phyloP scores from a whole-genome alignment of 35 echinoderm and acorn worm genomes.

The Diadema setosum region DNA sequence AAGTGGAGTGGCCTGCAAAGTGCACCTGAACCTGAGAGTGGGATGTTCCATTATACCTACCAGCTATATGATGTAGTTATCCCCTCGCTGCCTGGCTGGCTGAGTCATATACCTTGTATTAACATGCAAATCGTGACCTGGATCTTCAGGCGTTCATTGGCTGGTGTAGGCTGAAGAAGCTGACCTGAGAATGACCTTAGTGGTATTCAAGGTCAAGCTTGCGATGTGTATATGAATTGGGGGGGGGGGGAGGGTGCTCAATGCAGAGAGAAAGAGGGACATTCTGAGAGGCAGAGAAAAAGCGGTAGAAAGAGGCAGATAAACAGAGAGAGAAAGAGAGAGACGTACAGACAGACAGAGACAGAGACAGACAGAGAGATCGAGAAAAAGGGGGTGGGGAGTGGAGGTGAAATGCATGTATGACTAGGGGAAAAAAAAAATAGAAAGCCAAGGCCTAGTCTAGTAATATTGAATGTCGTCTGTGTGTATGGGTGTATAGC shows the following conservation, averaged over 20 bases:
- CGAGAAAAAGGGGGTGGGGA: neutral
- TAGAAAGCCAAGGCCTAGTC: neutral
- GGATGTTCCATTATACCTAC: conserved; percentile 19
- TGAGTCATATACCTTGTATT: conserved; percentile 25
- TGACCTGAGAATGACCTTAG: neutral
- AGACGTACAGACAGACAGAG: neutral
- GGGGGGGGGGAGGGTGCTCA: neutral
- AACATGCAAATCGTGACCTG: conserved; percentile 29
- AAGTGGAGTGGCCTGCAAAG: neutral
- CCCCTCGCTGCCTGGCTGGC: neutral
- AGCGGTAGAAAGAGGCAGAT: neutral
- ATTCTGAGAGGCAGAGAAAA: no score
- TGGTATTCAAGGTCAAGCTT: conserved; percentile 22
- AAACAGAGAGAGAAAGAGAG: neutral
- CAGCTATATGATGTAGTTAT: neutral
- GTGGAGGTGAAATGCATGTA: neutral
- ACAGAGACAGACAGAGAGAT: neutral
- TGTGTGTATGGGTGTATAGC: no score
- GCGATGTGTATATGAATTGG: neutral
- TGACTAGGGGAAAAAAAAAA: neutral
- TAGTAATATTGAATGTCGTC: neutral
- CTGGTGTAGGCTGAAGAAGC: neutral
- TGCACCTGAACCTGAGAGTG: neutral
- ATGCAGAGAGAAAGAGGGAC: neutral
- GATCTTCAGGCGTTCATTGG: conserved; percentile 4